phyloP scores from a whole-genome alignment of 2,888 invertebrate species.

The Drosophila fungiperda region DNA sequence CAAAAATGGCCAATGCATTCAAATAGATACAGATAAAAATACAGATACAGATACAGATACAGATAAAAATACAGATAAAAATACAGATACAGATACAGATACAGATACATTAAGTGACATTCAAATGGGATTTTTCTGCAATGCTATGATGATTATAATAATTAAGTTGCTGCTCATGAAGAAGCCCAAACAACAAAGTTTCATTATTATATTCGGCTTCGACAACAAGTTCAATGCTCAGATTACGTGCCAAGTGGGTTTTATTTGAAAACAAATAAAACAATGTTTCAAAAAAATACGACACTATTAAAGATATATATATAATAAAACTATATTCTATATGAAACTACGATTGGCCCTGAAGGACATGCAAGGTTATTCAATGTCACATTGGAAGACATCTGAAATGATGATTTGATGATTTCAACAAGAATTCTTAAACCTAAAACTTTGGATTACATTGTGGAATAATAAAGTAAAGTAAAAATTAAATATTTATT shows the following conservation, averaged over 20 bases:
- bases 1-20: conserved; percentile 37
- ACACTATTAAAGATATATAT: background rate
- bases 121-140: conserved; percentile 34
- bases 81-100: background rate
- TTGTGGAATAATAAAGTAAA: background rate
- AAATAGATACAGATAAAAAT: background rate
- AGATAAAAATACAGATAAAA: no score
- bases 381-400: background rate
- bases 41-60: no score
- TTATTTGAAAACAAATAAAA: background rate
- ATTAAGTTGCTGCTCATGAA: conserved; percentile 14
- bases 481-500: background rate
- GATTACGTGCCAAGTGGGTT: conserved; percentile 32
- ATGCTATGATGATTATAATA: conserved; percentile 8
- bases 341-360: background rate
- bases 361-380: conserved; percentile 8
- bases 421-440: background rate
- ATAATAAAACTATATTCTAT: background rate
- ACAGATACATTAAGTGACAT: conserved; percentile 33
- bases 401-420: background rate
- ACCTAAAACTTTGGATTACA: background rate
- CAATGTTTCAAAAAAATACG: background rate
- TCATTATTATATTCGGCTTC: background rate
- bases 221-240: conserved; percentile 11
- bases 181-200: conserved; percentile 7